Evolutionary conservation across 2,888 invertebrate species (phyloP), one percentile per base, ranked within the genome.

Genomic region (Lithophane leautieri): DNA sequence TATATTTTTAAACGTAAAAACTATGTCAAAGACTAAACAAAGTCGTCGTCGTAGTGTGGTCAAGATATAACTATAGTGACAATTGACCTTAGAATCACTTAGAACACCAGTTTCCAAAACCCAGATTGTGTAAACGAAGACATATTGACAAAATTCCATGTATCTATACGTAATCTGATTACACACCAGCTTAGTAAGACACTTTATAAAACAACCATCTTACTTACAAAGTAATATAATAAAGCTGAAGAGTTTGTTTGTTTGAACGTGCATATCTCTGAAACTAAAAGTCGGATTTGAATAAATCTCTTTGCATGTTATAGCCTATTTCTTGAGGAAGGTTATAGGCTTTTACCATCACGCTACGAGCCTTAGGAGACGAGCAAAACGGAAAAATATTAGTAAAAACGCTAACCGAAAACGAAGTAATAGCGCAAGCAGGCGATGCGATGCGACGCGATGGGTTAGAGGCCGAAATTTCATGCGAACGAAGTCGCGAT

Each of bases 51-150:
- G 50, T 25, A 56, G 7, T 4, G 12, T 16, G n/a, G 16, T 40
- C 14, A 61, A 71, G 12, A 19, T 63, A 56, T 68, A 65, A 76
- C 28, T 60, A 22, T 52, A 50, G 58, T 81, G 60, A 77, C 77
- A 72, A 81, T 62, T 82, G 83, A 85, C 85, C 82, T 85, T 65
- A 47, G 44, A 16, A 16, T 60, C 61, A 76, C 60, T 82, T 80
- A 79, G 66, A 69, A 61, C 14, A 19, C 16, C 2, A 81, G 72
- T 73, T 78, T 67, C 50, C 65, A 66, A 81, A 79, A 85, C 80
- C 67, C 62, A 78, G 47, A 87, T 86, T 86, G 74, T 67, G 85
- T 47, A 83, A 85, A 84, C 4, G 34, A 60, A 34, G 9, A 73
- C 11, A 61, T 77, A 84, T 81, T 84, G 84, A 79, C 81, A 69